phyloP scores from a whole-genome alignment of 1,140 invertebrate genomes.

The Pogonomyrmex californicus region DNA sequence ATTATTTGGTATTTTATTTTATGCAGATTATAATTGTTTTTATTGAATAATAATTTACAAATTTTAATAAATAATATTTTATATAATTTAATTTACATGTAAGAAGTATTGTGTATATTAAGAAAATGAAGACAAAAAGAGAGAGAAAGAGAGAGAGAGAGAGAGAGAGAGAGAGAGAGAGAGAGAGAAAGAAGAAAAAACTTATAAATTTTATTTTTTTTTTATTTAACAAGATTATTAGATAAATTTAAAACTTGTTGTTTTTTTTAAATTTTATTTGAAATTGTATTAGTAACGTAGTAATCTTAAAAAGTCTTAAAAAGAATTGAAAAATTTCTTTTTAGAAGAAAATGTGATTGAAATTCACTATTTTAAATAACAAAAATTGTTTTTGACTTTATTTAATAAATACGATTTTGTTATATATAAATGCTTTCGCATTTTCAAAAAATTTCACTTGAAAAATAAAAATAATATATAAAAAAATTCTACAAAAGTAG shows the following conservation, averaged over 20 bases:
- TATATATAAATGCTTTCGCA: not conserved
- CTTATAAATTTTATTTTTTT: no score
- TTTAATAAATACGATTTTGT: not conserved
- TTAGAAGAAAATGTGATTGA: not conserved
- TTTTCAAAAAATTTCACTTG: not conserved
- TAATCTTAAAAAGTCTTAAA: not conserved
- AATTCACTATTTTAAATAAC: not conserved
- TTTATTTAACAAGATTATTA: not conserved
- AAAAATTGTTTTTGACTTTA: not conserved
- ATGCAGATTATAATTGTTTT: not conserved
- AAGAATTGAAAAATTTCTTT: not conserved
- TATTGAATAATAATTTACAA: not conserved
- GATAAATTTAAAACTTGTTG: not conserved
- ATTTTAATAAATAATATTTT: conserved; percentile 4
- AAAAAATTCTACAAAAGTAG: not conserved
- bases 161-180: not conserved
- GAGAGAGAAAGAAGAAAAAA: no score
- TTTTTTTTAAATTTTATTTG: not conserved
- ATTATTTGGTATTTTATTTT: conserved; percentile 1
- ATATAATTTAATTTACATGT: not conserved
- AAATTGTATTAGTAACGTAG: not conserved
- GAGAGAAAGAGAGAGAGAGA: not conserved
- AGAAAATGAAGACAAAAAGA: not conserved
- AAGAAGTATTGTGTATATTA: not conserved
- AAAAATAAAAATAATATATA: not conserved